Base-by-base conservation (phyloP, 1,140 invertebrate species). In the Listronotus bonariensis region DNA sequence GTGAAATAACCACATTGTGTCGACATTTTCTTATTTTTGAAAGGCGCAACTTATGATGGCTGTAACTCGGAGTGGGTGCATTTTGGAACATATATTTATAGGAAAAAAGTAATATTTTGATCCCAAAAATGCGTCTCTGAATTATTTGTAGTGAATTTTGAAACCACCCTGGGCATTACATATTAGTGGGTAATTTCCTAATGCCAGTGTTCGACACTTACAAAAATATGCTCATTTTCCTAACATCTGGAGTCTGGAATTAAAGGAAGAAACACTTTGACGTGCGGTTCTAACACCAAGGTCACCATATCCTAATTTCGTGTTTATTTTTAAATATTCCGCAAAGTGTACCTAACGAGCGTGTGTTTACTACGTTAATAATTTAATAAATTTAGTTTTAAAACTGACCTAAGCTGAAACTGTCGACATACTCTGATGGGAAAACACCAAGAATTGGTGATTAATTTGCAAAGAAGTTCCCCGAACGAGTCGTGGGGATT, bases 401-500 rank as follows among this genome's bases (percentile, higher is more conserved):
- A 34, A 54, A 66, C 57, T 71, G 67, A 55, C 59, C 45, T 45
- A 65, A 43, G 53, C 26, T 64, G 20, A 41, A 17, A 41, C 11
- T 10, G 41, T 20, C 31, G 34, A 59, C 15, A 59, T 17, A 18
- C 43, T 64, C 63, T 62, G 57, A 74, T 74, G 73, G 85, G 85
- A 76, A 89, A 85, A 78, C 80, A 85, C 74, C 87, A 90, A 73
- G 87, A 87, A 72, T 83, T 92, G 73, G 84, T 88, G 68, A 84
- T 94, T 68, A 86, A 85, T 53, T 84, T 96, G 74, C 85, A 85
- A 73, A 85, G 94, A 71, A 89, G 91, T 73, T 86, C 86, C 70
- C 84, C 84, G 67, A 84, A 85, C 70, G 88, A 87, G 70, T 89
- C 91, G 69, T 97, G 94, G 94, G 95, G 95, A 49, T 92, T 97